These are phyloP conservation scores for Smutsia gigantea DNA, from an alignment of 2,797 vertebrate genomes.

Conservation along the genomic window DNA sequence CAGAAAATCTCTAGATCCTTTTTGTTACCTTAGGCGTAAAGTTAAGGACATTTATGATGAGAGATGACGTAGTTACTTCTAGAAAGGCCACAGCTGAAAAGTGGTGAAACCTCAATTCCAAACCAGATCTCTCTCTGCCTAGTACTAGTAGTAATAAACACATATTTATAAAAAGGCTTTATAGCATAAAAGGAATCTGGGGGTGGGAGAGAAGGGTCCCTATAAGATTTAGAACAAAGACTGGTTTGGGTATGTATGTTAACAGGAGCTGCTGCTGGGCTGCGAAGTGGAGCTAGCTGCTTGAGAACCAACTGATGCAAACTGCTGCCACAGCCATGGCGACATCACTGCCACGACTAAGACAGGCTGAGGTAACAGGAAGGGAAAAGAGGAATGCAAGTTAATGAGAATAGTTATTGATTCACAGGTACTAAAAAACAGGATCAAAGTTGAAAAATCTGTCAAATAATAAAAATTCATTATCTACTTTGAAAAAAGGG, in stretches of 20 bases:
- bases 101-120: not conserved
- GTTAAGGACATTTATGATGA: not conserved
- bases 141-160: not conserved
- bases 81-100: not conserved
- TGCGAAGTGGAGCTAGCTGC: not conserved
- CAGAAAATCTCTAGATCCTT: not conserved
- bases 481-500: not conserved
- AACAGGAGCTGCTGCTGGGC: not conserved
- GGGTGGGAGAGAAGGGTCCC: not conserved
- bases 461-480: slow-evolving; percentile 28
- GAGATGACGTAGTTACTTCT: not conserved
- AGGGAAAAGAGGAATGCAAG: not conserved
- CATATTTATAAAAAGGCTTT: not conserved
- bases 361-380: not conserved
- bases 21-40: not conserved
- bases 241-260: not conserved
- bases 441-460: not conserved
- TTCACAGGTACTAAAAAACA: not conserved
- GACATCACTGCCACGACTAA: not conserved
- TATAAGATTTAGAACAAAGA: not conserved
- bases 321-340: not conserved
- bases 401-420: not conserved
- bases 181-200: not conserved
- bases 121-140: not conserved
- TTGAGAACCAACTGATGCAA: not conserved